Conservation (phyloP, 92 coral and sea anemone genomes). For the Phenganax subtilis region DNA sequence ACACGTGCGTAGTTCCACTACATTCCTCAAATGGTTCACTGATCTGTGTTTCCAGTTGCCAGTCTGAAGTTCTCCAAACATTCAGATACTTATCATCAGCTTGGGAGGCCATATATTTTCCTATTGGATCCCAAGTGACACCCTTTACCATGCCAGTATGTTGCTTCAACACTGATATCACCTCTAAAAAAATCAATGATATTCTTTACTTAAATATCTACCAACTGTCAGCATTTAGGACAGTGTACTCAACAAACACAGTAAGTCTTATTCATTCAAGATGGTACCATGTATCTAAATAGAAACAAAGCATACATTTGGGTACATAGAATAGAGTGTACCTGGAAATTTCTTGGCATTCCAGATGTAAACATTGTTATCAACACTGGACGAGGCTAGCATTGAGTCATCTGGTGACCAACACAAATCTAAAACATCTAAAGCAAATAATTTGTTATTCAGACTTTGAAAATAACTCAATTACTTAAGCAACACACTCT, state of each 20-base stretch:
- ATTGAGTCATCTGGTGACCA: conserved; percentile 99
- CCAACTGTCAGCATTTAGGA: no score
- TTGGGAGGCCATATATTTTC: conserved; percentile 91
- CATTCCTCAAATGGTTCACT: conserved; percentile 87
- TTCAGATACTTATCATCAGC: conserved; percentile 79
- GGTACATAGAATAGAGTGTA: conserved; percentile 3
- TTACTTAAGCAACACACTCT: no score
- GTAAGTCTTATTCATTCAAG: no score
- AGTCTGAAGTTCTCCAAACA: conserved; percentile 92
- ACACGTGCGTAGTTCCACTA: conserved; percentile 90
- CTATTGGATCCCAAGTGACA: conserved; percentile 96
- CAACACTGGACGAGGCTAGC: conserved; percentile 93
- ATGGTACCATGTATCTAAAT: no score
- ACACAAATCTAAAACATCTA: conserved; percentile 86
- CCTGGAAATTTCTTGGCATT: conserved; percentile 96
- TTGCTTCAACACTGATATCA: conserved; percentile 69
- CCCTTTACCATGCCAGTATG: conserved; percentile 96
- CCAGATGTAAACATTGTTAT: conserved; percentile 81
- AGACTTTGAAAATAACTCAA: no score
- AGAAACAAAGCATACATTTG: no score
- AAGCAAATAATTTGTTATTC: not conserved
- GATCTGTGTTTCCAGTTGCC: conserved; percentile 86
- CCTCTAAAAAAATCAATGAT: conserved; percentile 46
- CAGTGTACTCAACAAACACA: no score
- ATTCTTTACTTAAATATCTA: not conserved